Evolutionary conservation across 2,888 invertebrate species (phyloP).

Genomic region (Tiphia femorata): DNA sequence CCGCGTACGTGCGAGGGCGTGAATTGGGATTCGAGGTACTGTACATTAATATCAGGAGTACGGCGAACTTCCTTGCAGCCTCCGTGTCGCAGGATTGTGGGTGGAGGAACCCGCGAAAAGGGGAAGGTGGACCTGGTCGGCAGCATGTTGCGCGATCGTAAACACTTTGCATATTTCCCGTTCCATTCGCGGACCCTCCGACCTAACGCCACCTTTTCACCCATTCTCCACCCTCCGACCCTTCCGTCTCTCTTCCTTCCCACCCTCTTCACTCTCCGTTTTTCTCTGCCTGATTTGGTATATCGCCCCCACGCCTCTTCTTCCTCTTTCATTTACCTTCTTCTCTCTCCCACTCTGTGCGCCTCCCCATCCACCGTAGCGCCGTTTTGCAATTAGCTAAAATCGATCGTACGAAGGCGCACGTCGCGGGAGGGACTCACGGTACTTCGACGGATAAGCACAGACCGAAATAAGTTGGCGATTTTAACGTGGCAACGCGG

Average conservation of each 20-base stretch:
- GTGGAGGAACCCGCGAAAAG: constrained; percentile 20
- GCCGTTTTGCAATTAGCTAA: constrained; percentile 62
- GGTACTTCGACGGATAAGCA: too few species aligned
- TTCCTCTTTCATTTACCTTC: constrained; percentile 7
- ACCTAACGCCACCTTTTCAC: constrained; percentile 38
- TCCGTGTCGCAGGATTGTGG: constrained; percentile 16
- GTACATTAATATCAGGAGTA: constrained; percentile 46
- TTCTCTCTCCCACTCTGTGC: constrained; percentile 24
- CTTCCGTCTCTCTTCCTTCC: constrained; percentile 4
- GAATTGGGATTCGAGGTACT: constrained; percentile 41
- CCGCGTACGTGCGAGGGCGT: constrained; percentile 27
- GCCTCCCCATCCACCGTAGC: constrained; percentile 41
- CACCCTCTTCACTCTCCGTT: constrained; percentile 2
- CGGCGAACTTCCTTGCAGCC: constrained; percentile 34
- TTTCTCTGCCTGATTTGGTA: constrained; percentile 4
- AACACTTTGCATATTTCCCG: constrained; percentile 65
- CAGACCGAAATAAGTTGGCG: too few species aligned
- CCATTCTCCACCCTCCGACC: constrained; percentile 23
- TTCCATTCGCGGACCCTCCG: constrained; percentile 45
- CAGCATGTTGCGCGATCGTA: constrained; percentile 66
- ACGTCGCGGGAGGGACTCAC: constrained; percentile 49
- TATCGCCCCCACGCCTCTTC: constrained; percentile 11
- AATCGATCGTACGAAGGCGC: constrained; percentile 62
- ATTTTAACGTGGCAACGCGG: too few species aligned
- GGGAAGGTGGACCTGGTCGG: constrained; percentile 45